Evolutionary conservation across 2,797 vertebrate species (phyloP).

Genomic region (Microctenopoma stevenorrisi): DNA sequence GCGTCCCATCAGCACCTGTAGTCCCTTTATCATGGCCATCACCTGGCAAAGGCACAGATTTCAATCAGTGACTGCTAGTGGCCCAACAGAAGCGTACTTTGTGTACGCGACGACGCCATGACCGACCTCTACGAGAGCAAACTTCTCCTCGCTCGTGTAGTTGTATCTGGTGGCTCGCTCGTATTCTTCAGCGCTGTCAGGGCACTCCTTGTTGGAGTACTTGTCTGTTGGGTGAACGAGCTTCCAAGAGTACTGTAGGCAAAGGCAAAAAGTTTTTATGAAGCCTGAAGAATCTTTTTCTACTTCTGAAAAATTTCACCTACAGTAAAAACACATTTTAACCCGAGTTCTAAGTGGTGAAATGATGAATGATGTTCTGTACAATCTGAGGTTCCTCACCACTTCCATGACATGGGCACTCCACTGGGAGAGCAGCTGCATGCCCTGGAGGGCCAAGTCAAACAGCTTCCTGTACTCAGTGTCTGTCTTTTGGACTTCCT

Average conservation of each 20-base stretch:
- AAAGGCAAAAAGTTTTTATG: background rate
- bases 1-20: constrained; percentile 97
- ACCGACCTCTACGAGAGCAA: constrained; percentile 95
- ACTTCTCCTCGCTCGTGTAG: constrained; percentile 98
- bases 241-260: constrained; percentile 94
- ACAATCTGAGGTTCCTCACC: constrained; percentile 81
- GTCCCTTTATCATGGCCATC: constrained; percentile 98
- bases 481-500: constrained; percentile 96
- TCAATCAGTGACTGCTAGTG: background rate
- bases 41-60: constrained; percentile 81
- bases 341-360: too few relatives aligned
- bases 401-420: constrained; percentile 99
- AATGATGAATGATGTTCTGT: background rate
- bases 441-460: constrained; percentile 94
- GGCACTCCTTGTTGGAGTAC: constrained; percentile 98
- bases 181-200: constrained; percentile 97
- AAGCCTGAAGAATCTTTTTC: background rate
- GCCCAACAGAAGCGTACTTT: background rate
- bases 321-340: too few relatives aligned
- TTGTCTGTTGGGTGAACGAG: constrained; percentile 98
- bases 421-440: constrained; percentile 98
- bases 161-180: constrained; percentile 98
- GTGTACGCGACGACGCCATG: accelerated
- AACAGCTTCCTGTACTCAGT: constrained; percentile 95
- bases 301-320: too few relatives aligned